Evolutionary conservation across 2,113 vertebrate genomes (phyloP).

Genomic region (Phalacrocorax brasilianus): DNA sequence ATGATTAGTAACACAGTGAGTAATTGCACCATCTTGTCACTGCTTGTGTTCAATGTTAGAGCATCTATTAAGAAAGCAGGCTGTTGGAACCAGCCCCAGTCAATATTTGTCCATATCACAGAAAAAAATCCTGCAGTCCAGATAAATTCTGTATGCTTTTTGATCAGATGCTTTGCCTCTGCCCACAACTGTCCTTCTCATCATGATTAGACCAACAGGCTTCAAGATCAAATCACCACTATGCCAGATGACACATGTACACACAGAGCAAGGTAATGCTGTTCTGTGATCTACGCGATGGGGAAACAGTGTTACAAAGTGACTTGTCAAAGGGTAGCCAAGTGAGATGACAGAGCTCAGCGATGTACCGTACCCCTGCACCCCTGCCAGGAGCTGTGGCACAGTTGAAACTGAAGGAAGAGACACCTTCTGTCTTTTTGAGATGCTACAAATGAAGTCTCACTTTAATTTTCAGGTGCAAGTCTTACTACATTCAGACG

Average conservation of each 20-base stretch:
- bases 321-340: background rate
- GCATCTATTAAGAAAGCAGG: background rate
- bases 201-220: background rate
- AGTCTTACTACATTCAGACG: background rate
- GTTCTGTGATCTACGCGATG: fast-evolving
- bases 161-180: background rate
- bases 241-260: background rate
- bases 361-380: fast-evolving
- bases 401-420: background rate
- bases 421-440: background rate
- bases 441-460: background rate
- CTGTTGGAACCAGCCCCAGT: background rate
- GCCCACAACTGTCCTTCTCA: background rate
- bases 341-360: background rate
- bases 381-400: fast-evolving
- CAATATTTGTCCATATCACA: background rate
- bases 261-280: background rate
- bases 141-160: background rate
- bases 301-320: background rate
- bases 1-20: slow-evolving; percentile 21
- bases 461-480: background rate
- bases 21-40: slow-evolving; percentile 17
- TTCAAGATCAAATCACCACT: background rate
- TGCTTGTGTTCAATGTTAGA: background rate
- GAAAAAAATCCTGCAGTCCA: background rate